Base-by-base conservation (phyloP, 2,797 vertebrate genomes). In the Macroramphosus scolopax region DNA sequence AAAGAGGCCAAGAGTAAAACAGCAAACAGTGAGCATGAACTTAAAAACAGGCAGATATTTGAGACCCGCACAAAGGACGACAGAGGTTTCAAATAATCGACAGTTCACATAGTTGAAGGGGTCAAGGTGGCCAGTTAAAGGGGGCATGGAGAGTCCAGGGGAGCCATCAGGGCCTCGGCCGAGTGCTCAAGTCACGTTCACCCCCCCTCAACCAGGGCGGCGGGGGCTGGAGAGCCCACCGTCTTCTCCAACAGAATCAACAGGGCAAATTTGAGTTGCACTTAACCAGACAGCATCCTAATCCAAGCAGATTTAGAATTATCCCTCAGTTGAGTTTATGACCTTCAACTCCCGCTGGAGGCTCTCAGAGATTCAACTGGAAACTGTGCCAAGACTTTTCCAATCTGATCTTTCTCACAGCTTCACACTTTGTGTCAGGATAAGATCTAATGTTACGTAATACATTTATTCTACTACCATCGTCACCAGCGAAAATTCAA, bases 51-150 rank as follows among this genome's bases (percentile, higher is more conserved):
- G 51, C 47, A 51, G 61, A 68, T 37, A 70, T 68, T 25, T 66
- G 59, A 68, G 51, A 45, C 40, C 10, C 11, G 44, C 38, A 68
- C 52, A 47, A 55, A 76, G 33, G 39, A 35, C 57, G 57, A 38
- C 8, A 1, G 30, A 38, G 30, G 18, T 65, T 67, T 62, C 46
- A 29, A 75, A 63, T 42, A 47, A 40, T 56, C 35, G 59, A 61
- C 66, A 54, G 68, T 63, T 68, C 26, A 61, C 72, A 71, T 39
- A 46, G 62, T 53, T 72, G 52, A 52, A 2, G 28, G 64, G 55
- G 58, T 81, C 72, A 38, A 51, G 69, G 78, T 83, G 61, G n/a
- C n/a, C 70, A 13, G 49, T 54, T 73, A 72, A 62, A 70, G 51
- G 61, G 72, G 67, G 51, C 55, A 66, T 33, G 40, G 47, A 53